These are phyloP conservation scores for Chymomyza fuscimana DNA, from an alignment of 2,888 invertebrate genomes.

Conservation along the genomic window DNA sequence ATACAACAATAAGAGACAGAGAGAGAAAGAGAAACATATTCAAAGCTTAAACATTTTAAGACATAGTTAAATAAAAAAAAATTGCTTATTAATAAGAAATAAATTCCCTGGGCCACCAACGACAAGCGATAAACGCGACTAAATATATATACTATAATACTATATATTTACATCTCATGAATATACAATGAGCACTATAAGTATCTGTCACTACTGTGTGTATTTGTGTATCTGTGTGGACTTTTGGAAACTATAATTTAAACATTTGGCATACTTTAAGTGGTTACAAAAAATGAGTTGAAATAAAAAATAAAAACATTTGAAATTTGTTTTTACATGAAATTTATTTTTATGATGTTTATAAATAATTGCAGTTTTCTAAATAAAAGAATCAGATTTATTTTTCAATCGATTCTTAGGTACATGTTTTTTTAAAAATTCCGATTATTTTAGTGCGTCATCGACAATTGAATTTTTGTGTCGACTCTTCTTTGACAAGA, in stretches of 20 bases:
- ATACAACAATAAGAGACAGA: not conserved
- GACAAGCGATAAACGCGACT: constrained; percentile 66
- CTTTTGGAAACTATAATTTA: constrained; percentile 57
- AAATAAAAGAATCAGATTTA: too few species aligned
- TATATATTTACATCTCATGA: constrained; percentile 70
- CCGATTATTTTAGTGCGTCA: too few species aligned
- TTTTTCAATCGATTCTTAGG: too few species aligned
- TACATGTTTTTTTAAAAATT: too few species aligned
- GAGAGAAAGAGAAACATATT: not conserved
- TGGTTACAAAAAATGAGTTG: constrained; percentile 55
- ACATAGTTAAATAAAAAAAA: constrained; percentile 43
- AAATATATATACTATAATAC: constrained; percentile 54
- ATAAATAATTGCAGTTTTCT: too few species aligned
- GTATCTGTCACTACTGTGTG: not conserved
- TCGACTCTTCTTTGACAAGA: too few species aligned
- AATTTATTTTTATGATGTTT: too few species aligned
- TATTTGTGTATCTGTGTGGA: not conserved
- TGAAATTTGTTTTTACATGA: constrained; percentile 65
- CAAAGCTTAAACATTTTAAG: not conserved
- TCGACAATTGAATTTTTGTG: too few species aligned
- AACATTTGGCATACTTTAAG: constrained; percentile 54
- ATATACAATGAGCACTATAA: constrained; percentile 47
- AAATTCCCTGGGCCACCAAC: constrained; percentile 68
- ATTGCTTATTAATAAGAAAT: constrained; percentile 69
- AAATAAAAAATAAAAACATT: constrained; percentile 71